Evolutionary conservation across 2,888 invertebrate species (phyloP), one percentile per base, ranked within the genome.

Genomic region (Callimorpha dominula): DNA sequence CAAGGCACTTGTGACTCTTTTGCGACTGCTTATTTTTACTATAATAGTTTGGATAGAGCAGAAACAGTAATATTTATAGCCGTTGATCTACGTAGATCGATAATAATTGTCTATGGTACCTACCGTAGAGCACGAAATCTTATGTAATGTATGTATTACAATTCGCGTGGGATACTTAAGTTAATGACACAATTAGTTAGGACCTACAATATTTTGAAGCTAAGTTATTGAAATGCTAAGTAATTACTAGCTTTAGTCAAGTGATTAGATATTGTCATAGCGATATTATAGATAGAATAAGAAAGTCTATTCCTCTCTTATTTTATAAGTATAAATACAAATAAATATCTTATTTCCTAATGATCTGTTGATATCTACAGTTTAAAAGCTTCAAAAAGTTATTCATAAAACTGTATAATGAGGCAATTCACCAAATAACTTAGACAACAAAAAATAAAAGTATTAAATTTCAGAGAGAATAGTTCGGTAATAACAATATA

Each of bases 121-220:
- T 31, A 31, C 31, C 31, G 49, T 40, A 42, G 20, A 31, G 42
- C 40, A 71, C 40, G 60, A 71, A 20, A 54, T 49, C 50, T 66
- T 15, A 46, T 17, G 17, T 71, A 57, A 60, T 52, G 57, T 57
- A 66, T 66, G 49, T 50, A n/a, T 49, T 64, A 46, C 54, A 46
- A 20, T n/a, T 43, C 60, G 71, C 71, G 66, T 66, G 60, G 71
- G 71, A 66, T 40, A n/a, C 40, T n/a, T 20, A 43, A 52, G 49
- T 60, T 57, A 70, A 70, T 49, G 49, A 46, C 20, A 66, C 65
- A 49, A 62, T 71, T 71, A 66, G 20, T 49, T 49, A 65, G 57
- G 31, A 52, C 6, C 14, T 63, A n/a, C 52, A 60, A 54, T 43
- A 70, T 71, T 60, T 66, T 60, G 49, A 42, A 46, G 46, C n/a